These are phyloP conservation scores for Cataglyphis livida DNA, from an alignment of 2,888 invertebrate species.

Conservation along the genomic window DNA sequence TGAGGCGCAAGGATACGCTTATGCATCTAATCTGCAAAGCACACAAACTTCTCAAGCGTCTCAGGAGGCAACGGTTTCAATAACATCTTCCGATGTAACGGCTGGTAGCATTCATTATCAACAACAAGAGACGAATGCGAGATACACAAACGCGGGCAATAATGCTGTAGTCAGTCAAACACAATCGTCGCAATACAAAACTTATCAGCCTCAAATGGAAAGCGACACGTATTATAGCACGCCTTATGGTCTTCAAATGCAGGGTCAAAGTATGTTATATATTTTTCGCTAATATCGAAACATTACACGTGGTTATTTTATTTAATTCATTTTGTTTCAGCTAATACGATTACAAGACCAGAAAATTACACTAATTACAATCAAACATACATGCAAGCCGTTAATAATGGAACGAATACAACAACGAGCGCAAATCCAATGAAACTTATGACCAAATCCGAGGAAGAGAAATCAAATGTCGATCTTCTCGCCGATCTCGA, in stretches of 20 bases:
- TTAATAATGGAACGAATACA: constrained; percentile 73
- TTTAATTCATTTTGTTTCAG: constrained; percentile 29
- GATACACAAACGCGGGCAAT: constrained; percentile 81
- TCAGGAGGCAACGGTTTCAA: constrained; percentile 15
- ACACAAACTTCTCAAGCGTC: constrained; percentile 59
- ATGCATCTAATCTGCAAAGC: constrained; percentile 87
- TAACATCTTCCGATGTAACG: constrained; percentile 7
- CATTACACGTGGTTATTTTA: neutral
- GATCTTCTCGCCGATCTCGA: constrained; percentile 93
- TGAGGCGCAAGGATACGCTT: constrained; percentile 86
- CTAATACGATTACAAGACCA: constrained; percentile 51
- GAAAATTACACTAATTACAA: constrained; percentile 71
- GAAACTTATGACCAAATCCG: constrained; percentile 64
- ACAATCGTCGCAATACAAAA: constrained; percentile 78
- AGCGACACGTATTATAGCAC: constrained; percentile 77
- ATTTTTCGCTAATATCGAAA: neutral
- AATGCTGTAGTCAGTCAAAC: constrained; percentile 79
- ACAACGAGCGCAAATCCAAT: constrained; percentile 74
- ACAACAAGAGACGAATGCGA: constrained; percentile 70
- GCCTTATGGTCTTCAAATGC: constrained; percentile 76
- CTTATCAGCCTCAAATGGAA: constrained; percentile 62
- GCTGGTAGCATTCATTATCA: constrained; percentile 38
- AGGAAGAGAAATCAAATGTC: constrained; percentile 86
- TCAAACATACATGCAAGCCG: constrained; percentile 83
- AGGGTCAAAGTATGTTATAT: constrained; percentile 71